phyloP scores from a whole-genome alignment of 1,140 invertebrate genomes.

The Hypsibius dujardini region DNA sequence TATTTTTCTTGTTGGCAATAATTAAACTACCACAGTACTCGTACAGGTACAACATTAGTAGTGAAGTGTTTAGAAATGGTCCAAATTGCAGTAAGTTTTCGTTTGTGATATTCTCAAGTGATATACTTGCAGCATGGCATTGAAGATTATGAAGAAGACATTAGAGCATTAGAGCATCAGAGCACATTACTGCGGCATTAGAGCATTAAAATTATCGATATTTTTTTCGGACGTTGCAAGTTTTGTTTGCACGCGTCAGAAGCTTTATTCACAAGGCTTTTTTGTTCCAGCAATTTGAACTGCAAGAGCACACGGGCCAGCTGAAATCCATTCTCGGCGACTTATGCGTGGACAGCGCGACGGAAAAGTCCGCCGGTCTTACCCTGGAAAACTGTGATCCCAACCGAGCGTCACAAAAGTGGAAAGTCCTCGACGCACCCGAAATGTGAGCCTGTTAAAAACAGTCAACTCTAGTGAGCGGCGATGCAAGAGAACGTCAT shows the following conservation, averaged over 20 bases:
- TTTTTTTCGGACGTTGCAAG: neutral
- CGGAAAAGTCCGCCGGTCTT: slow-evolving; percentile 45
- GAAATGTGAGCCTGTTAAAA: neutral
- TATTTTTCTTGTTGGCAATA: too few relatives aligned
- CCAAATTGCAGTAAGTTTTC: too few relatives aligned
- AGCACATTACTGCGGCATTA: neutral
- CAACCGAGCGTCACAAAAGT: slow-evolving; percentile 45
- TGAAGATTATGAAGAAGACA: too few relatives aligned
- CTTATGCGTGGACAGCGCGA: slow-evolving; percentile 57
- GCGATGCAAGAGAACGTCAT: too few relatives aligned
- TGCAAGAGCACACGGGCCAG: slow-evolving; percentile 45
- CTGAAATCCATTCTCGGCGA: slow-evolving; percentile 52
- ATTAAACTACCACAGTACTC: too few relatives aligned
- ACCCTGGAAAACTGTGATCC: slow-evolving; percentile 52
- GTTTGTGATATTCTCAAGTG: too few relatives aligned
- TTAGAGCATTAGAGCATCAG: slow-evolving; percentile 19
- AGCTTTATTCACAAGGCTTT: neutral
- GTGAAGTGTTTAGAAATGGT: too few relatives aligned
- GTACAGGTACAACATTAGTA: too few relatives aligned
- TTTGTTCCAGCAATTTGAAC: slow-evolving; percentile 48
- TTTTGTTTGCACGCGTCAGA: too few relatives aligned
- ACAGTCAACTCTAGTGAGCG: too few relatives aligned
- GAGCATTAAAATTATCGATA: neutral
- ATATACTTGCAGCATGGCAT: too few relatives aligned
- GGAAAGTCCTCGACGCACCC: slow-evolving; percentile 33